A percentile compares a stretch with the other conserved stretches of the same genome.
Evolutionary conservation across 2,113 vertebrate genomes (phyloP).

Genomic region (Laticauda colubrina): DNA sequence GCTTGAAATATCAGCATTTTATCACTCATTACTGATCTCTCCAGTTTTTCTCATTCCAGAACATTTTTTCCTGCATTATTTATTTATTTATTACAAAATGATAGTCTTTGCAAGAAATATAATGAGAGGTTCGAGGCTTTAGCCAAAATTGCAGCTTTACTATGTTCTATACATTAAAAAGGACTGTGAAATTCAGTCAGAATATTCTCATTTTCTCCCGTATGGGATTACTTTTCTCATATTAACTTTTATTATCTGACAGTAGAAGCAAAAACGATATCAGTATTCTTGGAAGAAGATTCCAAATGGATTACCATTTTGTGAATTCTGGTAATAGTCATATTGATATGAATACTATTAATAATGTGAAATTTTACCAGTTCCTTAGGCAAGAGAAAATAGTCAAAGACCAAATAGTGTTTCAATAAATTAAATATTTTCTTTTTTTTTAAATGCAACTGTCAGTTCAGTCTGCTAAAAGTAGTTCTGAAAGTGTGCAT

Average conservation of each 20-base stretch:
- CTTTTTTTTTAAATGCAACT: not conserved
- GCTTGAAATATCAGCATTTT: conserved; percentile 19
- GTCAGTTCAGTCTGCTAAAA: not conserved
- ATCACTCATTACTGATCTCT: not conserved
- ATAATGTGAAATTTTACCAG: not conserved
- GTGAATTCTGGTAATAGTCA: not conserved
- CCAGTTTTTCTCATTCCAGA: not conserved
- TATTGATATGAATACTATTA: not conserved
- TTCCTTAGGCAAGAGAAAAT: not conserved
- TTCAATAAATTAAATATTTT: not conserved
- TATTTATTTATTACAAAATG: not conserved
- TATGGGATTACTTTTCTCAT: not conserved
- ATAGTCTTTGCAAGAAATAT: not conserved
- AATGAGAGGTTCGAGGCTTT: conserved; percentile 16
- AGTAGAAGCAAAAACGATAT: conserved; percentile 8
- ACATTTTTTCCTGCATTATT: not conserved
- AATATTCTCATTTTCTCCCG: not conserved
- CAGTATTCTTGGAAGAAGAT: not conserved
- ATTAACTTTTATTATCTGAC: not conserved
- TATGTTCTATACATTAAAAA: not conserved
- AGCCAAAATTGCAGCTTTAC: not conserved
- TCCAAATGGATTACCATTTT: not conserved
- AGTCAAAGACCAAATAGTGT: not conserved
- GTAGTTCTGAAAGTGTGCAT: not conserved
- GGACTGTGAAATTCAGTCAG: not conserved